Evolutionary conservation across 2,888 invertebrate species (phyloP).

Genomic region (Serripes groenlandicus): DNA sequence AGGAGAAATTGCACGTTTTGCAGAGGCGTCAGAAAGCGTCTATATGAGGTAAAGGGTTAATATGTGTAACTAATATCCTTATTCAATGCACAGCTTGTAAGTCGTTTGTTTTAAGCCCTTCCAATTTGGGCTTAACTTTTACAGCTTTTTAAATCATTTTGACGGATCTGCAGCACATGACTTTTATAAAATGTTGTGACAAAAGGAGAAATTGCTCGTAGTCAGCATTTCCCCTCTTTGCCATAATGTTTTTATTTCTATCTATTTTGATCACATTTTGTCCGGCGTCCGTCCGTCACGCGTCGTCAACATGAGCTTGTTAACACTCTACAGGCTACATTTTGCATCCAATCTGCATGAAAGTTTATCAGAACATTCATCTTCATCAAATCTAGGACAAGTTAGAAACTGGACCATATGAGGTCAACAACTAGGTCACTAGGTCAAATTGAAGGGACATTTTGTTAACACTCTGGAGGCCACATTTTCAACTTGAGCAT

Average conservation of each 20-base stretch:
- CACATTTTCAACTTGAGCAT: no score
- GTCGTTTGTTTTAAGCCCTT: no score
- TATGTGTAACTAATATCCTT: background rate
- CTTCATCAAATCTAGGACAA: no score
- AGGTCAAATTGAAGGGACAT: no score
- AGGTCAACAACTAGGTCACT: no score
- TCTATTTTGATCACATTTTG: background rate
- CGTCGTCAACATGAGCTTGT: background rate
- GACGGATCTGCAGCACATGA: background rate
- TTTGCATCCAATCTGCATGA: background rate
- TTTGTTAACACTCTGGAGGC: no score
- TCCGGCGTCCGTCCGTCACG: background rate
- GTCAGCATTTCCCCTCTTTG: background rate
- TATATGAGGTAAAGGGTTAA: background rate
- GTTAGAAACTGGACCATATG: no score
- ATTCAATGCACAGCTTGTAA: no score
- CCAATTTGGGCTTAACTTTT: background rate
- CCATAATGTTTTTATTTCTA: background rate
- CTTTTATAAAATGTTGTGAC: background rate
- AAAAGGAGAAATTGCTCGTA: conserved; percentile 10
- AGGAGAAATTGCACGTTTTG: background rate
- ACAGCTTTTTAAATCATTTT: background rate
- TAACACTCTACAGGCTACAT: background rate
- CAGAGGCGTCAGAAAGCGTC: background rate
- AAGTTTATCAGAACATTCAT: background rate